Base-by-base conservation (phyloP, 2,113 vertebrate genomes). In the Neogobius melanostomus region DNA sequence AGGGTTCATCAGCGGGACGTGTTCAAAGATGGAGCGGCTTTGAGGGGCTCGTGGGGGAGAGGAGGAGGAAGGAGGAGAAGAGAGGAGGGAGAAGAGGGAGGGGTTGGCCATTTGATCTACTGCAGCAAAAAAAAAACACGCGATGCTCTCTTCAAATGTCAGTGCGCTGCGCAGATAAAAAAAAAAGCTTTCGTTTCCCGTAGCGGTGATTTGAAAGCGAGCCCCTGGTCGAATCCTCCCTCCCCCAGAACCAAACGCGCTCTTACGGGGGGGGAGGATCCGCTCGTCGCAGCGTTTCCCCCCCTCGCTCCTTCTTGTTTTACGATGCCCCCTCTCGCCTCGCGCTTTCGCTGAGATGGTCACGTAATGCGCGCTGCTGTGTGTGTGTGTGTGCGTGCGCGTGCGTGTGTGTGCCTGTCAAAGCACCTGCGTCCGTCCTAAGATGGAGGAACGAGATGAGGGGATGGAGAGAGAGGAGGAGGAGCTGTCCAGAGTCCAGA, bases 111-210 rank as follows among this genome's bases (percentile, higher is more conserved):
- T 90, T 91, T 91, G 88, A 92, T 92, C 91, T 90, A 90, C 88
- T 86, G 89, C 93, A 90, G 91, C 84, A 86, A 81, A 87, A 91
- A 90, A 90, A 86, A 86, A n/a, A n/a, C n/a, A n/a, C n/a, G 87
- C 88, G 90, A 91, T 90, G 91, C 87, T 92, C 89, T 88, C 88
- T 91, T 91, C 83, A 93, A 90, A 92, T 94, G 91, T 92, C 91
- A 92, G 85, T 82, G 77, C n/a, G n/a, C n/a, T 85, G 89, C 79
- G 82, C 86, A 80, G 80, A 85, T 89, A n/a, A n/a, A 42, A 84
- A 68, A 71, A 53, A 52, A 76, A n/a, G 76, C 14, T 4, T 44
- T 45, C 16, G 54, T 45, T 45, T 17, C 50, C 53, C 16, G 46
- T 12, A 65, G 50, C 59, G 48, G 36, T 61, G 51, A 52, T 77